phyloP scores from a whole-genome alignment of 1,140 invertebrate species.

The Zaprionus inermis region DNA sequence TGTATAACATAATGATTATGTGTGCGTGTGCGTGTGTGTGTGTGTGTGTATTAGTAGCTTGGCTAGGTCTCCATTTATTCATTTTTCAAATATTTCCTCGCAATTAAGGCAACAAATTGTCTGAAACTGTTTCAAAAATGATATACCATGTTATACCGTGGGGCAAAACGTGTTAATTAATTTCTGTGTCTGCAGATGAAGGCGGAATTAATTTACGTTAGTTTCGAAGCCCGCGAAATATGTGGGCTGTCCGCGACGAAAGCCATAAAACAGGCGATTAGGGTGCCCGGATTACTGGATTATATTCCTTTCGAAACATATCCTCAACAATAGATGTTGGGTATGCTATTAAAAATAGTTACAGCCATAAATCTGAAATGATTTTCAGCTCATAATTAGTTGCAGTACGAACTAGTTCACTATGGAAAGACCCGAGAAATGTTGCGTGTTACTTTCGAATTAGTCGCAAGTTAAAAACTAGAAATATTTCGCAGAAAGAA shows the following conservation, averaged over 20 bases:
- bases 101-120: conserved; percentile 41
- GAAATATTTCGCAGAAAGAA: neutral
- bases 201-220: conserved; percentile 18
- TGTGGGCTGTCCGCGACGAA: neutral
- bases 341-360: neutral
- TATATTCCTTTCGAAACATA: neutral
- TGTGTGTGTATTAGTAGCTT: conserved; percentile 14
- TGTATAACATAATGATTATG: conserved; percentile 35
- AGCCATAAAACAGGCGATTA: neutral
- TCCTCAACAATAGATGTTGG: neutral
- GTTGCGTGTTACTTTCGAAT: too few relatives aligned
- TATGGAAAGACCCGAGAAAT: too few relatives aligned
- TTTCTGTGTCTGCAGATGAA: conserved; percentile 22
- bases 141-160: conserved; percentile 15
- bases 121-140: conserved; percentile 31
- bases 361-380: too few relatives aligned
- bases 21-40: neutral
- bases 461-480: neutral
- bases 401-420: too few relatives aligned
- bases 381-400: too few relatives aligned
- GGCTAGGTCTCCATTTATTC: conserved; percentile 17
- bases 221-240: conserved; percentile 6
- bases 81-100: conserved; percentile 20
- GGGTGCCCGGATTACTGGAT: neutral
- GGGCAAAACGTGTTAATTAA: conserved; percentile 28